Evolutionary conservation across 2,888 invertebrate genomes (phyloP).

Genomic region (Oeneis ivallda): DNA sequence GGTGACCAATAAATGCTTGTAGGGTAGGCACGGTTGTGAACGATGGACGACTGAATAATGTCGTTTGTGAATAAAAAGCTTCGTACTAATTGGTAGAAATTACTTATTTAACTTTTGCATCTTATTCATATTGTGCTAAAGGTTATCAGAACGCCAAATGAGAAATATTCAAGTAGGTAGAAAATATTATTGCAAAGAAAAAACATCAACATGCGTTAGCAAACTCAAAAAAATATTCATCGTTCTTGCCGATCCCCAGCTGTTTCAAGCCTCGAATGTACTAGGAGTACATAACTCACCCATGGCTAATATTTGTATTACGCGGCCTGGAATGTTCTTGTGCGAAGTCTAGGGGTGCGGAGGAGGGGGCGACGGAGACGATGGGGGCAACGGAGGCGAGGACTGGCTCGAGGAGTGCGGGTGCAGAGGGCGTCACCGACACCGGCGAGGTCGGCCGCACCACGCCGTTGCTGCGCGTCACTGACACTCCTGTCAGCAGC

Average conservation of each 20-base stretch:
- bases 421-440: slow-evolving; percentile 44
- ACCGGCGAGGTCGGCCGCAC: slow-evolving; percentile 52
- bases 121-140: neutral
- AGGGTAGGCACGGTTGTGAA: neutral
- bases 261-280: slow-evolving; percentile 66
- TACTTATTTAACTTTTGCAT: neutral
- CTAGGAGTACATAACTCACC: slow-evolving; percentile 70
- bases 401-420: slow-evolving; percentile 46
- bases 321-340: slow-evolving; percentile 81
- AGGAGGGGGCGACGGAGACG: slow-evolving; percentile 51
- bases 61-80: neutral
- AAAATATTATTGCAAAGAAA: neutral
- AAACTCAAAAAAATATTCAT: neutral
- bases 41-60: neutral
- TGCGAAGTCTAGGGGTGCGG: slow-evolving; percentile 70
- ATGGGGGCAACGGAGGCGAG: slow-evolving; percentile 46
- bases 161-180: neutral
- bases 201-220: neutral
- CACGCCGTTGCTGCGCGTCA: slow-evolving; percentile 68
- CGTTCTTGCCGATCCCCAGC: slow-evolving; percentile 49
- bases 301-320: slow-evolving; percentile 74
- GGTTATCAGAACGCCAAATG: neutral
- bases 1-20: slow-evolving; percentile 13
- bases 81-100: neutral
- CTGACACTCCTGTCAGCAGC: slow-evolving; percentile 66